Base-by-base conservation (phyloP, 2,888 invertebrate genomes). In the Pheosia tremula region DNA sequence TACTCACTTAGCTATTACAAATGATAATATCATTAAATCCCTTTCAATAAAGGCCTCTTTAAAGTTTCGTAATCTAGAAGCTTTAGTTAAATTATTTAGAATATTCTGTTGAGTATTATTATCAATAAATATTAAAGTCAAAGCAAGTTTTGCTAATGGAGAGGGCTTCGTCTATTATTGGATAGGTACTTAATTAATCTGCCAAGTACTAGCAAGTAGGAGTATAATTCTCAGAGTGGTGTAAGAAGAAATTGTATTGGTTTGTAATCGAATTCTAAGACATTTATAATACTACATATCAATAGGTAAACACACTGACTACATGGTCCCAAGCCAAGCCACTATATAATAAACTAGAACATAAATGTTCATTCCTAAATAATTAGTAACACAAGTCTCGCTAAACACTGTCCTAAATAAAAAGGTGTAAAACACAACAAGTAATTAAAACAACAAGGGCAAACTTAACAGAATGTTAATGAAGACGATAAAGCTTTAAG, bases 401-500 rank as follows among this genome's bases (percentile, higher is more conserved):
- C 53, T 37, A 53, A 53, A 53, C 53, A 36, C 10, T 49, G 4
- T 38, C 41, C 53, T n/a, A 38, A 59, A 58, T 47, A 43, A 56
- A 65, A 58, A 62, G 67, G 43, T 63, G 54, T 59, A 38, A 56
- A 58, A 61, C 43, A 56, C 56, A 54, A 63, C 61, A 49, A 63
- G 60, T 63, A 69, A 76, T 76, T 76, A 75, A 50, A 70, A 65
- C 55, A 76, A 68, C 65, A 67, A 62, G 58, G 63, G 59, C 71
- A 58, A 75, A 77, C 57, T 73, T 66, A 57, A 37, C 57, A 61
- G 52, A 63, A 68, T 67, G 67, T 57, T 67, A 70, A 70, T 67
- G 63, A 69, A 69, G 59, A 61, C 63, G 68, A 74, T 77, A 74
- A 79, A 78, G 73, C 68, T 69, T 68, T 70, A 72, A 67, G 75